Conservation (phyloP, 2,888 invertebrate species). For the Ophioninae sp. region DNA sequence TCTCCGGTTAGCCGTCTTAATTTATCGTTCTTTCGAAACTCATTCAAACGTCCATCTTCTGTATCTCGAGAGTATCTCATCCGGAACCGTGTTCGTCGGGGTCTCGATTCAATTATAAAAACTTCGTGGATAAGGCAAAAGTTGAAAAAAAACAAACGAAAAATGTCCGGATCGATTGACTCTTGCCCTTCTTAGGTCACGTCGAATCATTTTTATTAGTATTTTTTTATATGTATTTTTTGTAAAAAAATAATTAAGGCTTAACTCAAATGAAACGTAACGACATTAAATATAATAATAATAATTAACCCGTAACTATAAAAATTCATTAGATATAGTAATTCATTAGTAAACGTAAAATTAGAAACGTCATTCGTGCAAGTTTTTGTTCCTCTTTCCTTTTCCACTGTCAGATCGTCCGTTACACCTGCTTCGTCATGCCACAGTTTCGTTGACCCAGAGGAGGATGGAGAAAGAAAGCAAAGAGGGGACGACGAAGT, state of each 20-base stretch:
- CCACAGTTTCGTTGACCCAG: constrained; percentile 56
- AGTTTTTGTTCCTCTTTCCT: constrained; percentile 8
- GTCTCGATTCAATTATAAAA: constrained; percentile 7
- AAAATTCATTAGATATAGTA: too few relatives aligned
- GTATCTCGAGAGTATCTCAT: constrained; percentile 25
- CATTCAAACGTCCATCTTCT: constrained; percentile 51
- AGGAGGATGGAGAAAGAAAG: not conserved
- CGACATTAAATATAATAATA: too few relatives aligned
- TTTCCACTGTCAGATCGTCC: constrained; percentile 34
- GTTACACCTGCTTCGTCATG: constrained; percentile 50
- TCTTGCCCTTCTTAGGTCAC: too few relatives aligned
- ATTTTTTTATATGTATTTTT: not conserved
- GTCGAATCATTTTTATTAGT: too few relatives aligned
- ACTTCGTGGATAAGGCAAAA: too few relatives aligned
- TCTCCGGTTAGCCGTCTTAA: too few relatives aligned
- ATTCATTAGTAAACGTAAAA: too few relatives aligned
- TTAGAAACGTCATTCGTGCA: constrained; percentile 33
- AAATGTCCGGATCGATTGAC: too few relatives aligned
- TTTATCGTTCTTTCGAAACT: constrained; percentile 46
- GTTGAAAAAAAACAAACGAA: too few relatives aligned
- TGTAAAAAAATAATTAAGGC: constrained; percentile 38
- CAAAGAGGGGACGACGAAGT: not conserved
- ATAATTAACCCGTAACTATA: too few relatives aligned
- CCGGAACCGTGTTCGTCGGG: not conserved
- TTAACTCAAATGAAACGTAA: too few relatives aligned